Conservation (phyloP, 2,888 invertebrate species). For the Nemotelus pantherinus region DNA sequence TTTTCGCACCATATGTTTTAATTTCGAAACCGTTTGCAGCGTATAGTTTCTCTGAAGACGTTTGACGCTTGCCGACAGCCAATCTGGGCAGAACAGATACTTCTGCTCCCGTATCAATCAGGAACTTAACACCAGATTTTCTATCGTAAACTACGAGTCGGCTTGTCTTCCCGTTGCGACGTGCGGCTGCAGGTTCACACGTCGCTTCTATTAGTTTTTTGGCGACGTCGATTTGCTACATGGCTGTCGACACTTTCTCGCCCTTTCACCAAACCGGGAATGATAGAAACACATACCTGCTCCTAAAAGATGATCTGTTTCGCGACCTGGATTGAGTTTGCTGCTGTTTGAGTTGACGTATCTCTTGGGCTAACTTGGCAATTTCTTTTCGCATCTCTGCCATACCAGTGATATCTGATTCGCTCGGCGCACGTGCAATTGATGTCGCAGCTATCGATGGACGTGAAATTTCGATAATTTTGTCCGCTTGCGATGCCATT, state of each 20-base stretch:
- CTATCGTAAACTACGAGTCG: not conserved
- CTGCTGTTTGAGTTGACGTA: too few relatives aligned
- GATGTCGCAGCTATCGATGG: not conserved
- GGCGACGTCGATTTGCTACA: not conserved
- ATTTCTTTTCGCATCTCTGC: too few relatives aligned
- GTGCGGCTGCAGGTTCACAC: constrained; percentile 1
- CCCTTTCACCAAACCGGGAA: not conserved
- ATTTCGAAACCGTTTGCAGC: too few relatives aligned
- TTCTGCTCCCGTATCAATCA: too few relatives aligned
- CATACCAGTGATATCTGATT: too few relatives aligned
- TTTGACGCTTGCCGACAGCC: too few relatives aligned
- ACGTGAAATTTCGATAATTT: not conserved
- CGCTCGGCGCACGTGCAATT: too few relatives aligned
- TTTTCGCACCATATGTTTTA: too few relatives aligned
- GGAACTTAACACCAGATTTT: not conserved
- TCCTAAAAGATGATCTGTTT: not conserved
- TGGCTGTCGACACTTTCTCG: constrained; percentile 1
- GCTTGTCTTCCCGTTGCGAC: not conserved
- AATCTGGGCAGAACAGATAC: too few relatives aligned
- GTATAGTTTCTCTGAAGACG: too few relatives aligned
- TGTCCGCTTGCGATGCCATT: not conserved
- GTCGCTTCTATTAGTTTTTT: not conserved
- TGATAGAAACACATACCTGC: constrained; percentile 1
- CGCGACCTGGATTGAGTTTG: not conserved
- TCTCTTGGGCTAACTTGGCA: too few relatives aligned